phyloP scores from a whole-genome alignment of 2,888 invertebrate genomes.

The Lycaena phlaeas region DNA sequence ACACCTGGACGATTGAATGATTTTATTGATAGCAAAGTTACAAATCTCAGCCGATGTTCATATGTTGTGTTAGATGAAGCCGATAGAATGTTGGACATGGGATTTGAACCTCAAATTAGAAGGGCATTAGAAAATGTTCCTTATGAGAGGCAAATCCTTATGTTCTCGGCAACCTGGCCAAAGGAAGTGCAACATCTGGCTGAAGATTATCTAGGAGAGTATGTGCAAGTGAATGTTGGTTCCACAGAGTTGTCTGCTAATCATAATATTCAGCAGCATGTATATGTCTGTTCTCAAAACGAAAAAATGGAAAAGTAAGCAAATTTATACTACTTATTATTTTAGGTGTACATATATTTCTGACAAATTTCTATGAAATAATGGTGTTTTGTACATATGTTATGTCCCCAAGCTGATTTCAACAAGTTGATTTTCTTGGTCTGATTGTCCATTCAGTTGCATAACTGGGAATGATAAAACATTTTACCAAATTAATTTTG shows the following conservation, averaged over 20 bases:
- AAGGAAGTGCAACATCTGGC: conserved; percentile 93
- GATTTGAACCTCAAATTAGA: conserved; percentile 95
- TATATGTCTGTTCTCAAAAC: conserved; percentile 86
- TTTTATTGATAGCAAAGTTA: conserved; percentile 81
- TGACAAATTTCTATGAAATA: too few species aligned
- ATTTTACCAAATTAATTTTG: too few species aligned
- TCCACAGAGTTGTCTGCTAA: conserved; percentile 90
- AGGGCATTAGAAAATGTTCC: conserved; percentile 92
- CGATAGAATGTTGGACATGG: conserved; percentile 97
- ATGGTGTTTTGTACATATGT: too few species aligned
- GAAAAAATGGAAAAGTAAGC: conserved; percentile 77
- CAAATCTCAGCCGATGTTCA: conserved; percentile 80
- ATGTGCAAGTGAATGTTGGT: conserved; percentile 94
- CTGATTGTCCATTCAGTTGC: too few species aligned
- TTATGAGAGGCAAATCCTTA: conserved; percentile 93
- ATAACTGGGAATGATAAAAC: too few species aligned
- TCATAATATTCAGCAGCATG: conserved; percentile 88
- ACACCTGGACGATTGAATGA: conserved; percentile 91
- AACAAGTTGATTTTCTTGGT: too few species aligned
- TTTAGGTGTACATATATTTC: too few species aligned
- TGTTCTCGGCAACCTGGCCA: conserved; percentile 99
- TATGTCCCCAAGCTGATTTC: too few species aligned
- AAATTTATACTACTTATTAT: conserved; percentile 1
- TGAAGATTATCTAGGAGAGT: conserved; percentile 90
- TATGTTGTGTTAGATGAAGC: conserved; percentile 92